Base-by-base conservation (phyloP, 2,113 vertebrate genomes). In the Hydrolagus affinis region DNA sequence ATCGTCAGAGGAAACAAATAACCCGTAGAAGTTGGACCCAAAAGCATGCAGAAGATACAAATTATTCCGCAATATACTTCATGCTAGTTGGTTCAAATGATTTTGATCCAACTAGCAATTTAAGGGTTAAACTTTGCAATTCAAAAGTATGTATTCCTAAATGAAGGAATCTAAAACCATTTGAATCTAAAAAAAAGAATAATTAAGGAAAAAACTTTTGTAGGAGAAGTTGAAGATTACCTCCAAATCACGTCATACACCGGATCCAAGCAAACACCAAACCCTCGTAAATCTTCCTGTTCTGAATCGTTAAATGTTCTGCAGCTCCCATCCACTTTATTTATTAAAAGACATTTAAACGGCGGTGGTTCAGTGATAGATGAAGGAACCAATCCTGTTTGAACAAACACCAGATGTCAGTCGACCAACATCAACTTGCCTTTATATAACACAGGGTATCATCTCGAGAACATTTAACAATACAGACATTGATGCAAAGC, bases 171-270 rank as follows among this genome's bases (percentile, higher is more conserved):
- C 44, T 44, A 44, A 44, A 44, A 44, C 1, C 44, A 73, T 73
- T 28, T 73, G 11, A 7, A 73, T 73, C 71, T 73, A 9, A 73
- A 9, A 73, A n/a, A 73, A 8, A 73, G 70, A 19, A 71, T 21
- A 19, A 71, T 71, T 8, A 71, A 71, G 25, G 70, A 9, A 73
- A n/a, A 73, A 8, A 73, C 25, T 83, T 28, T 28, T 17, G 17
- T 2, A 83, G 60, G 17, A 10, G 21, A 66, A 14, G 60, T 23
- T 64, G 23, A 66, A 80, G 15, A 21, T 75, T 91, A 97, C 98
- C 98, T 97, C 98, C 98, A 99, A 90, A 99, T 95, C 89, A 99
- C 98, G 91, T 99, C 97, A 92, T 99, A 98, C 77, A 99, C 97
- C 77, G 98, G 98, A 91, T 99, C 98, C 88, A 99, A 92, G 91